These are phyloP conservation scores for Malurus leucopterus DNA, from an alignment of 2,797 vertebrate genomes.

Conservation along the genomic window DNA sequence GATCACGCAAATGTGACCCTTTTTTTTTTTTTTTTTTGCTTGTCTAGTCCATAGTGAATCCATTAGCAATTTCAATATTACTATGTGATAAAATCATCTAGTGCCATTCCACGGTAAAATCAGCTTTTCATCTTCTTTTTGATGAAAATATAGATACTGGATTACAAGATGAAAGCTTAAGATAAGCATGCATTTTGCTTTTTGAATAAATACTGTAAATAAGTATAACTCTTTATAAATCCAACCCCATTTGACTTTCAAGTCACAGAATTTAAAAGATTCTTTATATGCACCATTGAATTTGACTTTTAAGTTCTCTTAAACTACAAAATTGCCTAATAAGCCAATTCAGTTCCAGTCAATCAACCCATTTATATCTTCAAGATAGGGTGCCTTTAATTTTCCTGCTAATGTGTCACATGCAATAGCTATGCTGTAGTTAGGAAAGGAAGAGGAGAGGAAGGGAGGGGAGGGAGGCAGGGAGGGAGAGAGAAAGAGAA, in stretches of 20 bases:
- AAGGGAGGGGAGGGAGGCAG: background rate
- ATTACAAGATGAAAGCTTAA: background rate
- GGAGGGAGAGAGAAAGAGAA: background rate
- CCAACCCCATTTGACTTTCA: background rate
- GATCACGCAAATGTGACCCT: background rate
- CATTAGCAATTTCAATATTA: background rate
- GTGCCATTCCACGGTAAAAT: background rate
- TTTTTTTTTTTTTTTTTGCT: background rate
- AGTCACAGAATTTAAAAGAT: background rate
- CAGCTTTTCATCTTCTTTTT: background rate
- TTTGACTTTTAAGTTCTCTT: background rate
- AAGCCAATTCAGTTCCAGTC: background rate
- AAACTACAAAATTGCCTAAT: conserved; percentile 7
- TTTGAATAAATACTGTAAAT: background rate
- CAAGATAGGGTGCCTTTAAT: background rate
- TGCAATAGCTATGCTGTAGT: background rate
- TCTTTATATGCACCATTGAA: background rate
- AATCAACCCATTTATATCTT: background rate
- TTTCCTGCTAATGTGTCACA: background rate
- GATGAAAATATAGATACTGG: background rate
- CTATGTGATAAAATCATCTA: background rate
- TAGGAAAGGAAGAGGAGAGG: background rate
- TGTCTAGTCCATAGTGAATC: background rate
- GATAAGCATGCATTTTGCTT: background rate
- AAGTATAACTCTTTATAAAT: background rate